Base-by-base conservation (phyloP, 2,113 vertebrate species). In the Pogona vitticeps region DNA sequence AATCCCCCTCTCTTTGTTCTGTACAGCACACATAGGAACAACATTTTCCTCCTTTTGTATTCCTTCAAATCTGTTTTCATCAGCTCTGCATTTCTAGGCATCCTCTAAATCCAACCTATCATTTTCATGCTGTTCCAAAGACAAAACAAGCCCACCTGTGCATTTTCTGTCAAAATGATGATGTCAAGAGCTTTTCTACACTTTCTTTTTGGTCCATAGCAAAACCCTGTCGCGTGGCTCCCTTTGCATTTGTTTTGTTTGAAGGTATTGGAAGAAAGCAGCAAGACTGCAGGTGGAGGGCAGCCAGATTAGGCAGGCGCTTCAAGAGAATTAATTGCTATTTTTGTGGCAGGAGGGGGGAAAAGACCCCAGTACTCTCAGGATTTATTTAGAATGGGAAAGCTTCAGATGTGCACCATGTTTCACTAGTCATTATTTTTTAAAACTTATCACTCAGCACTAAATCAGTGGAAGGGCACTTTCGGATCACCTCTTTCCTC, bases 401-500 rank as follows among this genome's bases (percentile, higher is more conserved):
- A 68, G 38, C 28, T 21, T 61, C 56, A 84, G 56, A 63, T 76
- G 75, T 75, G 75, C 73, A 68, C 85, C 88, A 88, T 89, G 88
- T 75, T 87, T 4, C 17, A 33, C 79, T 76, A 80, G 79, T 61
- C 76, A 90, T 85, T 87, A 59, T 28, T 79, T 92, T 87, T 3
- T 56, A 82, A 90, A 52, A 89, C 75, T 76, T 76, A 79, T 90
- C 68, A 38, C 9, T 20, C 89, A 86, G 86, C 83, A 78, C 76
- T 72, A 61, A 86, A 61, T 77, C 67, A 71, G 67, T 91, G 56
- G n/a, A 90, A 91, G 94, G 92, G 40, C 40, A 93, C 84, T 71
- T 72, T 89, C 86, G 88, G 89, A 90, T 87, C 67, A 96, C 93
- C 67, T 28, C 85, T 73, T 72, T 91, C 65, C 85, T 84, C 65